Base-by-base conservation (phyloP, 2,888 invertebrate species). In the Busseola fusca region DNA sequence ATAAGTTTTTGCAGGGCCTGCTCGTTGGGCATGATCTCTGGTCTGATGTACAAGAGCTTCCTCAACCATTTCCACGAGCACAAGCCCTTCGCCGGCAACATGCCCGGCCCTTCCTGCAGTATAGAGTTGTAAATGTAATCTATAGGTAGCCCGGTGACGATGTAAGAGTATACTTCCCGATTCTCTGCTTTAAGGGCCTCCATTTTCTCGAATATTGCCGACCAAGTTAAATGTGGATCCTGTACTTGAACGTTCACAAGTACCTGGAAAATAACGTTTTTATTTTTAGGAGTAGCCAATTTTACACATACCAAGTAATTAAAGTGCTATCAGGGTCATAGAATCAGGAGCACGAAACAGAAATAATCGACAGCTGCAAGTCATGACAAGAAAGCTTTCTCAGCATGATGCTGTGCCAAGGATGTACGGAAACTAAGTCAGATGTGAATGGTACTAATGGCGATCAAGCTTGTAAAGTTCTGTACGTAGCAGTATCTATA, bases 81-180 rank as follows among this genome's bases (percentile, higher is more conserved):
- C 6, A 89, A 74, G 21, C 88, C 87, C 4, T 80, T 84, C 0
- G 83, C 80, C 3, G 64, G 62, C 40, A 72, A 76, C 0, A 80
- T 60, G 0, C 90, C 91, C 0, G 64, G 69, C 58, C 92, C 91
- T 16, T 82, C 81, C 12, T 70, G 81, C 4, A 93, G 69, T 10
- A 94, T 90, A 0, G 87, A 86, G 74, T 93, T 93, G 83, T 93
- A 95, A 34, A 95, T 90, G 74, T 92, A 93, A 75, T 94, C 93
- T 66, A 95, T 91, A 2, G 95, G 91, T 50, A 90, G 91, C 0
- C 89, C 88, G 0, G 93, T 89, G 1, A 93, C 86, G 2, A 94
- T 91, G 83, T 95, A 95, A 0, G 94, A 93, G 79, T 93, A 92
- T 0, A 95, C 91, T 68, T 90, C 84, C 0, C 70, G 57, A 76